Conservation (phyloP, 1,140 invertebrate genomes). For the Cepaea nemoralis region DNA sequence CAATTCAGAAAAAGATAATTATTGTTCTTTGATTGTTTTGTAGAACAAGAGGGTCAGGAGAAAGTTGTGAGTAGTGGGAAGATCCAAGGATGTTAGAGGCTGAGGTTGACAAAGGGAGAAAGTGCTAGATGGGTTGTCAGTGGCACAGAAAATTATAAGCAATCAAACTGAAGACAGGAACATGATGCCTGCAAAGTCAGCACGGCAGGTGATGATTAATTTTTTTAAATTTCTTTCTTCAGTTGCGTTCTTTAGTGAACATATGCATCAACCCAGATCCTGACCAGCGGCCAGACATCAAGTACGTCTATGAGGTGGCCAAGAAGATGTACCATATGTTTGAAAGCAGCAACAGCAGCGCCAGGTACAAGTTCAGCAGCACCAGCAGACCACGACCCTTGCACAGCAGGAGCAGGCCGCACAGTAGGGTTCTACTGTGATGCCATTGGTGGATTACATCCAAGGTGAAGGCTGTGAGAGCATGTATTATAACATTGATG, state of each 20-base stretch:
- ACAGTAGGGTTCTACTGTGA: neutral
- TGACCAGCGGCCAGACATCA: conserved; percentile 75
- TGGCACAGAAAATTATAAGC: no score
- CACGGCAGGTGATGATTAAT: no score
- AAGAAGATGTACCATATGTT: conserved; percentile 66
- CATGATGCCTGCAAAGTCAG: no score
- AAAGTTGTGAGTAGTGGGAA: no score
- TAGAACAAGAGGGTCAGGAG: no score
- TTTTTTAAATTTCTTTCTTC: conserved; percentile 40
- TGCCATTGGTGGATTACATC: neutral
- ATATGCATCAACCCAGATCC: conserved; percentile 77
- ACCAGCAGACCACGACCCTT: conserved; percentile 42
- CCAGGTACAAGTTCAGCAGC: conserved; percentile 43
- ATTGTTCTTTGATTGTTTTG: no score
- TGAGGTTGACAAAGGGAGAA: no score
- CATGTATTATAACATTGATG: neutral
- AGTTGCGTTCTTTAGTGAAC: conserved; percentile 76
- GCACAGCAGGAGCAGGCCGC: conserved; percentile 46
- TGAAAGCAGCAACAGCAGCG: conserved; percentile 50
- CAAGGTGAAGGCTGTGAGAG: neutral
- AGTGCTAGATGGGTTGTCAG: no score
- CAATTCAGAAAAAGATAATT: no score
- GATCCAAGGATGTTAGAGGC: no score
- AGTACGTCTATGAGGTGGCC: conserved; percentile 73
- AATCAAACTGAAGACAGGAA: no score